A percentile compares a stretch with the other conserved stretches of the same genome.
Evolutionary conservation across 2,888 invertebrate genomes (phyloP).

Genomic region (Drosophila pseudotalamancana): DNA sequence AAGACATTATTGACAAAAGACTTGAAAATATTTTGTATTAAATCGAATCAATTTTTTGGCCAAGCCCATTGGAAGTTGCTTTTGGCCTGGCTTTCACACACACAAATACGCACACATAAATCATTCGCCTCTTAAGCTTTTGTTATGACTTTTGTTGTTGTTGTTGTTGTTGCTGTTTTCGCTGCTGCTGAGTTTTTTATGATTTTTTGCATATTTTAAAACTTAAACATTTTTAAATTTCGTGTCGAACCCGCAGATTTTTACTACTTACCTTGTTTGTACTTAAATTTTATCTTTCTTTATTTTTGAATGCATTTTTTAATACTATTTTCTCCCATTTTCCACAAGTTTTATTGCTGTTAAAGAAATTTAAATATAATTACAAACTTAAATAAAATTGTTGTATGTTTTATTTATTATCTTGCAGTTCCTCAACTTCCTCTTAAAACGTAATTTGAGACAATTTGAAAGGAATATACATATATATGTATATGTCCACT

Average conservation of each 20-base stretch:
- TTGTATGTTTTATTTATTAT: constrained; percentile 10
- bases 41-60: constrained; percentile 15
- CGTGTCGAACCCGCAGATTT: constrained; percentile 71
- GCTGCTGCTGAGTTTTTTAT: constrained; percentile 48
- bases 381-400: constrained; percentile 4
- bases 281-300: constrained; percentile 21
- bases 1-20: constrained; percentile 71
- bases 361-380: constrained; percentile 56
- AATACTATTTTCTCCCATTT: constrained; percentile 12
- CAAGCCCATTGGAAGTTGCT: constrained; percentile 19
- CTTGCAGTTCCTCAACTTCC: constrained; percentile 40
- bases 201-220: constrained; percentile 74
- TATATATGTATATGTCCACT: constrained; percentile 6
- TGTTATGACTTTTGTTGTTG: constrained; percentile 35
- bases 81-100: constrained; percentile 16
- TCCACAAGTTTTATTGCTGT: constrained; percentile 33
- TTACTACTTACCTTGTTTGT: constrained; percentile 59
- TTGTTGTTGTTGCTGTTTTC: constrained; percentile 12
- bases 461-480: constrained; percentile 29
- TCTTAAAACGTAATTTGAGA: constrained; percentile 43
- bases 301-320: constrained; percentile 9
- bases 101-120: constrained; percentile 49
- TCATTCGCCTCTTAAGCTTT: constrained; percentile 57
- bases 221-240: constrained; percentile 55
- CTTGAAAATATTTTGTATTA: constrained; percentile 11